Evolutionary conservation across 2,113 vertebrate species (phyloP), one percentile per base, ranked within the genome.

Genomic region (Elaphurus davidianus): DNA sequence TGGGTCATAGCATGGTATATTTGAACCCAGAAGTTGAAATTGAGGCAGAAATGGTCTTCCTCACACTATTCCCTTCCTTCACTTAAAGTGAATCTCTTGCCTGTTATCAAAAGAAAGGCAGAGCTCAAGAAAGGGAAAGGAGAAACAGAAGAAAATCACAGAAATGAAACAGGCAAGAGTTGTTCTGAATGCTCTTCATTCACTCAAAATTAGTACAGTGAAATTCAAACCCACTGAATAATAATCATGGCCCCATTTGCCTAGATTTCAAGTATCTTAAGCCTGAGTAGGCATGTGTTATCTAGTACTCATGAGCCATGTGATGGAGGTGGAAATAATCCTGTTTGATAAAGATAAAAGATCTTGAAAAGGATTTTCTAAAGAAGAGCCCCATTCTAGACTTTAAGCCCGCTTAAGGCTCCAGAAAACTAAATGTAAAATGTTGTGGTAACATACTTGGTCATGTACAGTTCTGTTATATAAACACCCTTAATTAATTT

Each of bases 211-310:
- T 91, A 79, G 25, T 43, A 55, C 54, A 62, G 82, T 62, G 21
- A 94, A 94, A 96, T 55, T 87, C 78, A 90, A 95, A 16, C 4
- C 36, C 15, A 25, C 50, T 3, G 8, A 54, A 79, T 16, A 92
- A 96, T 36, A 78, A 55, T 74, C 27, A 94, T 45, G 45, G 6
- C 17, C 50, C 43, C 27, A n/a, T 90, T 95, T 87, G 27, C 28
- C 60, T 95, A 36, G 12, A 91, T 87, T 93, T n/a, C 43, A 93
- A 81, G 78, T 71, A 96, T n/a, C 7, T 95, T 87, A 96, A 84
- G 9, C 50, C 8, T 43, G 74, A 87, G 30, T 95, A 67, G 16
- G 21, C 2, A 2, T 57, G n/a, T 87, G 2, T 64, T 54, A 59
- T 59, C 16, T 89, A 64, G 47, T 23, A 64, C 47, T 64, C 23